Conservation (phyloP, 2,888 invertebrate species). For the Drosophila pegasa region DNA sequence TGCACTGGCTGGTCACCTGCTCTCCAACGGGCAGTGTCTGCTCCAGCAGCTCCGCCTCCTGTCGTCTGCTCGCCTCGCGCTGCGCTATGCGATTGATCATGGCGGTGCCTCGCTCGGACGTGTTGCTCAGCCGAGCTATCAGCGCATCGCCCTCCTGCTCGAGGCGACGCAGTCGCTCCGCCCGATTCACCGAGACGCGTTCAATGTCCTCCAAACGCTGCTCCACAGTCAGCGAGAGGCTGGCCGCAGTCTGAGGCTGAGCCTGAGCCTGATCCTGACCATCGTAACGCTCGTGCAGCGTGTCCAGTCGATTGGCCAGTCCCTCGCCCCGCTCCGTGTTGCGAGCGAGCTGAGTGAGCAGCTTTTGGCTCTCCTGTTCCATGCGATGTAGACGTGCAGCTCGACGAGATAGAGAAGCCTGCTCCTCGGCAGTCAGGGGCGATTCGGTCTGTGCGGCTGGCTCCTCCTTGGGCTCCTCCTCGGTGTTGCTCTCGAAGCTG, state of each 20-base stretch:
- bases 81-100: conserved; percentile 82
- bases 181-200: conserved; percentile 77
- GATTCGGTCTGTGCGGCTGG: conserved; percentile 3
- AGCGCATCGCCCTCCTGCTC: conserved; percentile 93
- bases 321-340: conserved; percentile 76
- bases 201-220: conserved; percentile 81
- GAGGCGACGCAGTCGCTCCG: conserved; percentile 85
- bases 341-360: conserved; percentile 85
- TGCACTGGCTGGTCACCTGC: conserved; percentile 40
- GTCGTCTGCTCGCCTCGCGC: conserved; percentile 73
- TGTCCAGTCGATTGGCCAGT: conserved; percentile 75
- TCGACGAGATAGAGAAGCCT: conserved; percentile 77
- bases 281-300: conserved; percentile 72
- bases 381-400: conserved; percentile 85
- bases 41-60: conserved; percentile 61
- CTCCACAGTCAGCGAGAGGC: conserved; percentile 66
- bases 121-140: conserved; percentile 85
- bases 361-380: conserved; percentile 92
- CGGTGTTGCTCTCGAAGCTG: conserved; percentile 82
- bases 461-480: conserved; percentile 69
- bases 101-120: conserved; percentile 80
- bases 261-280: not conserved
- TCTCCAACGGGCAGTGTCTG: conserved; percentile 47
- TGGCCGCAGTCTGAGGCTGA: conserved; percentile 21
- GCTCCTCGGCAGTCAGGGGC: conserved; percentile 77